Evolutionary conservation across 2,888 invertebrate genomes (phyloP).

Genomic region (Tuberolachnus salignus): DNA sequence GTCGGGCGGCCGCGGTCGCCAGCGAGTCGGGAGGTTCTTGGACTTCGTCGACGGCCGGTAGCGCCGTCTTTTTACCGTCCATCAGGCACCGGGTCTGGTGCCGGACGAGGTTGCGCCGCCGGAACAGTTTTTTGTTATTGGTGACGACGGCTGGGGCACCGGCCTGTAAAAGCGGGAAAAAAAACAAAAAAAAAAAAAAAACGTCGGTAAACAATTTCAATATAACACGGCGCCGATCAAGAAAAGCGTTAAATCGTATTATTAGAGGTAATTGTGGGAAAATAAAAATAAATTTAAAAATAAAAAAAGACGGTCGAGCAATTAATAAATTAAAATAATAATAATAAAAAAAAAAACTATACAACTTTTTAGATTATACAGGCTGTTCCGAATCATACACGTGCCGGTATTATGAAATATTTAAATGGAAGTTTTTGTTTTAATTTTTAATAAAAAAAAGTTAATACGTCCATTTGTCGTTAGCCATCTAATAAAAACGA

Average conservation of each 20-base stretch:
- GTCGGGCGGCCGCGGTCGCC: constrained; percentile 61
- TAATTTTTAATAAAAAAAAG: too few relatives aligned
- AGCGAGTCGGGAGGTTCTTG: constrained; percentile 65
- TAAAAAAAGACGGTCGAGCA: too few relatives aligned
- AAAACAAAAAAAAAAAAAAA: neutral
- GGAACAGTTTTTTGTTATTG: constrained; percentile 39
- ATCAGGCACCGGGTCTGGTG: constrained; percentile 58
- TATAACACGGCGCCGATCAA: neutral
- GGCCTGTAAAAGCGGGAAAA: neutral
- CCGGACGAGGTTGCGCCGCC: constrained; percentile 60
- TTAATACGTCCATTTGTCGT: too few relatives aligned
- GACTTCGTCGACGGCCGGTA: constrained; percentile 62
- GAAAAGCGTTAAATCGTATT: neutral
- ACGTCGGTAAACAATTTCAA: neutral
- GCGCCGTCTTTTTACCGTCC: constrained; percentile 28
- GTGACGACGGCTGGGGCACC: neutral
- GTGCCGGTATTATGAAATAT: neutral
- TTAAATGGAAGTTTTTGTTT: too few relatives aligned
- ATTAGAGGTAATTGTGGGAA: neutral
- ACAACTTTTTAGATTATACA: too few relatives aligned
- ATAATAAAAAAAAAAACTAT: too few relatives aligned
- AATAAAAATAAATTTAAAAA: too few relatives aligned
- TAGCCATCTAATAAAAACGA: too few relatives aligned
- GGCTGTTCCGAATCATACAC: too few relatives aligned
- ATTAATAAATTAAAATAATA: too few relatives aligned